Evolutionary conservation across 2,113 vertebrate genomes (phyloP).

Genomic region (Uria lomvia): DNA sequence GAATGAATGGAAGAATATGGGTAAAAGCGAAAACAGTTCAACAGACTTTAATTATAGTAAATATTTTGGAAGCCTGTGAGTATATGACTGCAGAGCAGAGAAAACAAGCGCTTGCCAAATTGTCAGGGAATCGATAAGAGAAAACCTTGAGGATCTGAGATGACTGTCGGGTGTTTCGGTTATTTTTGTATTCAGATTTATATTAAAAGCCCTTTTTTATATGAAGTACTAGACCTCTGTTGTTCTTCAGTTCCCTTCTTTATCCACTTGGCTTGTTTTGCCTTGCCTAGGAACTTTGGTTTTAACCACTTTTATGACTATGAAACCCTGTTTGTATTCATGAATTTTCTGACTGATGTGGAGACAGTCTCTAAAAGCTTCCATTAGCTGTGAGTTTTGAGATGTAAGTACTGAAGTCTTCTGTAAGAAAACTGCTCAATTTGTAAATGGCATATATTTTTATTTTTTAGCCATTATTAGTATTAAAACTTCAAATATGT

Average conservation of each 20-base stretch:
- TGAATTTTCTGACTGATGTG: not conserved
- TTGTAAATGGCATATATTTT: not conserved
- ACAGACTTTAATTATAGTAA: slow-evolving; percentile 89
- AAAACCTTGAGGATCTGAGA: not conserved
- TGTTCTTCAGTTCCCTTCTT: not conserved
- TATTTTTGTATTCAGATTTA: slow-evolving; percentile 31
- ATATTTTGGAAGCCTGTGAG: slow-evolving; percentile 90
- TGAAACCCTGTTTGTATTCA: not conserved
- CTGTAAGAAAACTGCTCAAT: not conserved
- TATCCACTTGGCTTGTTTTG: not conserved
- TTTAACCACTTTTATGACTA: not conserved
- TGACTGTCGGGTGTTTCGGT: not conserved
- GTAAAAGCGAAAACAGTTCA: slow-evolving; percentile 84
- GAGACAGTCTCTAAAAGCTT: not conserved
- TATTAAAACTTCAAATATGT: not conserved
- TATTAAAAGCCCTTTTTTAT: slow-evolving; percentile 18
- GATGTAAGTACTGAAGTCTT: not conserved
- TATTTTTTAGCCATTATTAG: not conserved
- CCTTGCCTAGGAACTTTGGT: not conserved
- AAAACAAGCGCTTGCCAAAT: slow-evolving; percentile 77
- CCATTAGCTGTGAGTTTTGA: not conserved
- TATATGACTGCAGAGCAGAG: slow-evolving; percentile 88
- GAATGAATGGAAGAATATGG: slow-evolving; percentile 95
- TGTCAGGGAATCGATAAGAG: slow-evolving; percentile 74
- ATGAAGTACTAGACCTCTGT: not conserved